Conservation (phyloP, 2,113 vertebrate genomes). For the Ptychochromis oligacanthus region DNA sequence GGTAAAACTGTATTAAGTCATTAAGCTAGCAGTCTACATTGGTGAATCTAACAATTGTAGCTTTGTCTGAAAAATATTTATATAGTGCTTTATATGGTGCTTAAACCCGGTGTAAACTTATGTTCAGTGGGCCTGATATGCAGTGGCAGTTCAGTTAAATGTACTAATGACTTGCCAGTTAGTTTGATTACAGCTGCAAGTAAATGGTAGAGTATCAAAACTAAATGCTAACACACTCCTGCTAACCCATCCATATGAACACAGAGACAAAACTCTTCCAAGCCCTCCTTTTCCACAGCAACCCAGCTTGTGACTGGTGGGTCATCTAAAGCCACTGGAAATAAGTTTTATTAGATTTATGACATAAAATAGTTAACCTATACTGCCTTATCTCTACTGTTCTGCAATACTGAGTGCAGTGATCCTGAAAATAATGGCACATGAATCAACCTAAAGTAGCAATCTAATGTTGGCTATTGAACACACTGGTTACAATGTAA, state of each 20-base stretch:
- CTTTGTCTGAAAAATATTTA: neutral
- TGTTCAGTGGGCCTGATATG: no score
- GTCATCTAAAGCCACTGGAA: neutral
- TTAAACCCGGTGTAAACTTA: neutral
- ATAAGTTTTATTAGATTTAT: neutral
- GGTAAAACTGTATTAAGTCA: neutral
- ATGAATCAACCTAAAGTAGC: neutral
- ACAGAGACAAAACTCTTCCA: no score
- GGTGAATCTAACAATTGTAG: neutral
- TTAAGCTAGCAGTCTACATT: neutral
- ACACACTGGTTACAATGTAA: neutral
- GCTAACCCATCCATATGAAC: neutral
- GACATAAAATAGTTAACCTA: neutral
- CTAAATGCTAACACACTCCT: neutral
- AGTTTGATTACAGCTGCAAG: neutral
- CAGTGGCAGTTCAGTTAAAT: neutral
- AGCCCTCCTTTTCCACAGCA: neutral
- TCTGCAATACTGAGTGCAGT: neutral
- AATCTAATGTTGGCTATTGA: neutral
- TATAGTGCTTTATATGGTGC: no score
- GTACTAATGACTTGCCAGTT: neutral
- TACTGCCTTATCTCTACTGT: neutral
- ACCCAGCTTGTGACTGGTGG: neutral
- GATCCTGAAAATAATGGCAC: neutral
- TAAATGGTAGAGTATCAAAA: neutral